Conservation (phyloP, 2,113 vertebrate genomes). For the Thunnus maccoyii region DNA sequence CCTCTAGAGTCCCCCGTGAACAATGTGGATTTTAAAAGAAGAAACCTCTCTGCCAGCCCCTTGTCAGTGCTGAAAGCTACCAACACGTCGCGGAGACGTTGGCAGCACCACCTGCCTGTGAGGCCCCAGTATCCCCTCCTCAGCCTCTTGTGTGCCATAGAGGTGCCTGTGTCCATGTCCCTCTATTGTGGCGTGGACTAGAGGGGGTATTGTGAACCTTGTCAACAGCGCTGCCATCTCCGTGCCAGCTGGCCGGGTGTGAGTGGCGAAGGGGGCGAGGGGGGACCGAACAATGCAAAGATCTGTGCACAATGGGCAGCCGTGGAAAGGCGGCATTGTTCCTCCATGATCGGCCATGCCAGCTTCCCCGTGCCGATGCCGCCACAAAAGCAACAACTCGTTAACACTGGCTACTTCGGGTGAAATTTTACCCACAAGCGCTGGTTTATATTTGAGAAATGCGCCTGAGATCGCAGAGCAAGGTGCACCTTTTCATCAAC, state of each 20-base stretch:
- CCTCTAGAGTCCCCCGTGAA: conserved; percentile 66
- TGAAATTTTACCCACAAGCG: conserved; percentile 24
- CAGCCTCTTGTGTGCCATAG: conserved; percentile 79
- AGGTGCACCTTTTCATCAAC: conserved; percentile 38
- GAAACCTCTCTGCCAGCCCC: conserved; percentile 74
- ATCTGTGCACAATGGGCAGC: conserved; percentile 78
- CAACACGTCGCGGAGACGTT: conserved; percentile 63
- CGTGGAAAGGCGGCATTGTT: conserved; percentile 76
- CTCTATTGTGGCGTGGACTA: conserved; percentile 78
- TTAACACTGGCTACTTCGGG: conserved; percentile 51
- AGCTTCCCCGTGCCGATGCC: conserved; percentile 54
- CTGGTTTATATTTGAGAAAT: conserved; percentile 13
- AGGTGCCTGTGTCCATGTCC: conserved; percentile 80
- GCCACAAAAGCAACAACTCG: conserved; percentile 55
- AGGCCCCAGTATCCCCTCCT: conserved; percentile 61
- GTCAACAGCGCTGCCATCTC: conserved; percentile 79
- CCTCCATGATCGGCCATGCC: conserved; percentile 62
- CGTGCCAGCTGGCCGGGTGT: conserved; percentile 83
- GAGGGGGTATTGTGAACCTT: conserved; percentile 82
- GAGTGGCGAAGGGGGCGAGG: conserved; percentile 52
- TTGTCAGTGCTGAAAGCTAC: conserved; percentile 75
- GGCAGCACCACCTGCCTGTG: conserved; percentile 83
- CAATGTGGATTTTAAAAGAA: conserved; percentile 76
- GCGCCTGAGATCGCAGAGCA: conserved; percentile 7
- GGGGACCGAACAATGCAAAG: conserved; percentile 76